Conservation (phyloP, 2,113 vertebrate species). For the Pogona vitticeps region DNA sequence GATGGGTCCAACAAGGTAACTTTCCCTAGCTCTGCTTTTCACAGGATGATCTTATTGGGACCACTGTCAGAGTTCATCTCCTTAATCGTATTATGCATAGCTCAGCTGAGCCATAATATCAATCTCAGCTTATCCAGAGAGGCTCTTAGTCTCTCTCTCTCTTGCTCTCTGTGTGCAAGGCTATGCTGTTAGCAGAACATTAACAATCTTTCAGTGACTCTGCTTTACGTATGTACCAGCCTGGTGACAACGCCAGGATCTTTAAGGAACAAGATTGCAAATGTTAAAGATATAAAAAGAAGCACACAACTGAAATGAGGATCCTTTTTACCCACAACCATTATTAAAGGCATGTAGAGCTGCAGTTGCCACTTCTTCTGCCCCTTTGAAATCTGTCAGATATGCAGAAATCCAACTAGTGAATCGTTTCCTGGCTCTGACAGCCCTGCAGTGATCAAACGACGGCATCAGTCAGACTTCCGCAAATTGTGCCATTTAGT, state of each 20-base stretch:
- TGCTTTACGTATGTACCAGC: not conserved
- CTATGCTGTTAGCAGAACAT: not conserved
- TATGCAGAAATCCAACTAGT: not conserved
- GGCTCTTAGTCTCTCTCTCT: not conserved
- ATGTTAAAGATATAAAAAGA: not conserved
- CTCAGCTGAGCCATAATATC: slow-evolving; percentile 7
- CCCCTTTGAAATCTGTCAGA: not conserved
- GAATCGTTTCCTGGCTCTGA: not conserved
- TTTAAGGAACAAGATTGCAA: not conserved
- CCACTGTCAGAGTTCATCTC: not conserved
- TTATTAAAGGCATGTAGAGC: not conserved
- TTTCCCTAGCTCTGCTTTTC: too few species aligned
- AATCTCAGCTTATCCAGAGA: slow-evolving; percentile 11
- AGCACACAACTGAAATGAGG: not conserved
- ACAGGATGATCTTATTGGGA: not conserved
- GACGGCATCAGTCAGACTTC: not conserved
- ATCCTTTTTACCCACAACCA: not conserved
- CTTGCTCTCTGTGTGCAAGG: not conserved
- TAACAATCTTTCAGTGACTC: not conserved
- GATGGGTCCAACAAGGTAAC: too few species aligned
- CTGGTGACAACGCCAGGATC: not conserved
- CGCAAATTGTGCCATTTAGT: not conserved
- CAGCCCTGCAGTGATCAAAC: not conserved
- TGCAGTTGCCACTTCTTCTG: not conserved
- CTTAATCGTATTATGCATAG: slow-evolving; percentile 13